A percentile compares a stretch with the other conserved stretches of the same genome.
Conservation (phyloP, 2,888 invertebrate species). For the Phengaris arion region DNA sequence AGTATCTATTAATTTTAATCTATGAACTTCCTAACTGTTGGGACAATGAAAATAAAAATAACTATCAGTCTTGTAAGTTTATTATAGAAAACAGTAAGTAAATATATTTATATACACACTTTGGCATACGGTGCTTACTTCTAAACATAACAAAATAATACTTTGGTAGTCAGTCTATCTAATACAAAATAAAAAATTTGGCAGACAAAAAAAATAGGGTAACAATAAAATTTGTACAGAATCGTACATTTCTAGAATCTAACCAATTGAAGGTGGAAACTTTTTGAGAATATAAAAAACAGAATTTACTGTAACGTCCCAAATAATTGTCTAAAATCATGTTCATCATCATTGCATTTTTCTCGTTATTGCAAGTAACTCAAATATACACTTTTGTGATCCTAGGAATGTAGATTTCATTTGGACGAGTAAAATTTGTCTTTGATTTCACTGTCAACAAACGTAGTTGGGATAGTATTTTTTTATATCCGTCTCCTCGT, state of each 20-base stretch:
- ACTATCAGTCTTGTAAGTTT: slow-evolving; percentile 39
- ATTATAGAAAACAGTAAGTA: slow-evolving; percentile 39
- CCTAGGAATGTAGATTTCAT: neutral
- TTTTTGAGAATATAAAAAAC: neutral
- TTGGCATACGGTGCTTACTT: slow-evolving; percentile 37
- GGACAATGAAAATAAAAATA: slow-evolving; percentile 25
- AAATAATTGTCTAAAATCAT: too few relatives aligned
- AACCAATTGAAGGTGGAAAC: neutral
- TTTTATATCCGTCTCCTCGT: slow-evolving; percentile 54
- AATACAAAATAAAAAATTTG: slow-evolving; percentile 23
- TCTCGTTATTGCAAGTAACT: too few relatives aligned
- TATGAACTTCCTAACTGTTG: neutral
- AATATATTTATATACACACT: slow-evolving; percentile 35
- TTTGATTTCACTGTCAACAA: slow-evolving; percentile 51
- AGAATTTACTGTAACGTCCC: neutral
- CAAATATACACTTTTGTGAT: neutral
- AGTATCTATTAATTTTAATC: too few relatives aligned
- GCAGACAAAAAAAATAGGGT: neutral
- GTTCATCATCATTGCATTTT: too few relatives aligned
- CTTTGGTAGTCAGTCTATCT: slow-evolving; percentile 64
- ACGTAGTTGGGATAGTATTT: slow-evolving; percentile 63
- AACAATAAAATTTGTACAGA: neutral
- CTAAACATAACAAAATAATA: slow-evolving; percentile 47
- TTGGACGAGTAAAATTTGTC: slow-evolving; percentile 13
- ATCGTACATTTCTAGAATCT: neutral